phyloP scores from a whole-genome alignment of 1,140 invertebrate species.

The Anastrepha ludens region DNA sequence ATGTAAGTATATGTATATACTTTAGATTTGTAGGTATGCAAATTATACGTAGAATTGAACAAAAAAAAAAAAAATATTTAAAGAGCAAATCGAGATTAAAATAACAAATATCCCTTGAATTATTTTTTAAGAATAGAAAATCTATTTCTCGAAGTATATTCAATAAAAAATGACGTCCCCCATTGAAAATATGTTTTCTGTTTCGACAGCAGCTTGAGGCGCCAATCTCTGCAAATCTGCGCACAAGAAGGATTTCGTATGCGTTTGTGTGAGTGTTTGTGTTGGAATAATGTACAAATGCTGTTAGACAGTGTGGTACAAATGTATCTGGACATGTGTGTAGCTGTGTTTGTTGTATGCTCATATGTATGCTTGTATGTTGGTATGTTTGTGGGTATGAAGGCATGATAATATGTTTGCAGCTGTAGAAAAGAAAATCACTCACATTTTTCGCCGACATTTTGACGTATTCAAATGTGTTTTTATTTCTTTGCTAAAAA shows the following conservation, averaged over 20 bases:
- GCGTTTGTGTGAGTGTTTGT: not conserved
- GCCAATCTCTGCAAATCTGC: not conserved
- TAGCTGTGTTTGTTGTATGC: too few relatives aligned
- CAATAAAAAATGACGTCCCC: not conserved
- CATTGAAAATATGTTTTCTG: not conserved
- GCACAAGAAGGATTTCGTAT: not conserved
- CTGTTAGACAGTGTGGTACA: not conserved
- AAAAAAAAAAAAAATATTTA: too few relatives aligned
- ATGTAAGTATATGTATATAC: too few relatives aligned
- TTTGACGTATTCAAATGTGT: slow-evolving; percentile 52
- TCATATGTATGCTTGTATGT: not conserved
- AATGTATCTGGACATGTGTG: not conserved
- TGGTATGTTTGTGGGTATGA: not conserved
- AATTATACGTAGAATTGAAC: too few relatives aligned
- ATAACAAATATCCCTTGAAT: too few relatives aligned
- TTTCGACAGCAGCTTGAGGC: not conserved
- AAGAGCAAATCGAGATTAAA: too few relatives aligned
- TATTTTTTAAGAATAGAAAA: too few relatives aligned
- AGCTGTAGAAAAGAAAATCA: slow-evolving; percentile 46
- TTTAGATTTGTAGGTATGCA: too few relatives aligned
- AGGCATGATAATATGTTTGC: slow-evolving; percentile 4
- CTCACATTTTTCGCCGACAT: slow-evolving; percentile 50
- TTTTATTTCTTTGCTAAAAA: slow-evolving; percentile 46
- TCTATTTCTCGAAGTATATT: not conserved
- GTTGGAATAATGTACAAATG: not conserved